Base-by-base conservation (phyloP, 2,113 vertebrate genomes). In the Patagioenas fasciata region DNA sequence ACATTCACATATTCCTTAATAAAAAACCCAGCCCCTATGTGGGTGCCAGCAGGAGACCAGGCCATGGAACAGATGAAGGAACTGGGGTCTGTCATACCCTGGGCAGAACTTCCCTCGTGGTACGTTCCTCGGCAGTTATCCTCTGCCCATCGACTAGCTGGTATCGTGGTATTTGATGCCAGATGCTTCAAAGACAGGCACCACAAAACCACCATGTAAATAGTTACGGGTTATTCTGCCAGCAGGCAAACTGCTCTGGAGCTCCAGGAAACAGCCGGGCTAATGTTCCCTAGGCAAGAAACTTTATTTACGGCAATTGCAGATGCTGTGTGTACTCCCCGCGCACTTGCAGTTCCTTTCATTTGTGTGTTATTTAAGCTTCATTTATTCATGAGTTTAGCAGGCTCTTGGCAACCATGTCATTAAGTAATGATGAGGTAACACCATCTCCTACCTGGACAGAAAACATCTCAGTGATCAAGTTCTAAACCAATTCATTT, bases 381-480 rank as follows among this genome's bases (percentile, higher is more conserved):
- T 79, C 42, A 78, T 92, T 92, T 78, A 91, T 78, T 89, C 69
- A 88, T 57, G n/a, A 40, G 50, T 75, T 92, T 54, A 75, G 36
- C 26, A 89, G 54, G 62, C 38, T 88, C 71, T 73, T 82, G 78
- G 66, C 71, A 93, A 69, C 31, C 16, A 29, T 15, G 32, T 29
- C 48, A 75, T 70, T 65, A 65, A 69, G 60, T 15, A 88, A 91
- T 1, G 7, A 91, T 6, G 38, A 93, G 32, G 32, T 69, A 91
- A 90, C 5, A 2, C 26, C 2, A 2, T n/a, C 72, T 60, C 53
- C 73, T 72, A 69, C 17, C 32, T 64, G 38, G 62, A 91, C 25
- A 83, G 50, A 91, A 88, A 93, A 89, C 7, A 81, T 4, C 25
- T 53, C 20, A 51, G 38, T 31, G 77, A 81, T 58, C 11, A 80